These are phyloP conservation scores for Gopherus flavomarginatus DNA, from an alignment of 2,113 vertebrate genomes.

Conservation along the genomic window DNA sequence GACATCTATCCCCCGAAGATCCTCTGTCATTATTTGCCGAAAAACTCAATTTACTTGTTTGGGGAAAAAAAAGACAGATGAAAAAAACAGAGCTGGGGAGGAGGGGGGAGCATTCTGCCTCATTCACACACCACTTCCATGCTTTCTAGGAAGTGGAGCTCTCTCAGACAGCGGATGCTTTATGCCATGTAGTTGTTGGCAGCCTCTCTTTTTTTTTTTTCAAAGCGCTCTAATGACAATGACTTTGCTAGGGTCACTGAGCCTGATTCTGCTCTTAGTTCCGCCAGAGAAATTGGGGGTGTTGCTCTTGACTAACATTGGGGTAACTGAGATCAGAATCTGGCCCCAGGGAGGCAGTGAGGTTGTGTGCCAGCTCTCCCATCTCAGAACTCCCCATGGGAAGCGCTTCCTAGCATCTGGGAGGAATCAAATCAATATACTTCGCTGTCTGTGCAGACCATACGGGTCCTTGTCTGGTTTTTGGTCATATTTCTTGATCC, in stretches of 20 bases:
- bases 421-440: background rate
- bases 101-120: background rate
- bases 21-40: constrained; percentile 60
- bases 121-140: fast-evolving
- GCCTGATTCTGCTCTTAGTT: background rate
- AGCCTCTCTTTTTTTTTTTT: background rate
- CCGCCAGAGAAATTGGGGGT: background rate
- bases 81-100: background rate
- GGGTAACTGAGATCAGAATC: background rate
- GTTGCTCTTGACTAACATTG: background rate
- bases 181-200: background rate
- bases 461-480: background rate
- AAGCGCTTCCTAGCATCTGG: background rate
- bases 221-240: background rate
- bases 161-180: background rate
- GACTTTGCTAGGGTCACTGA: background rate
- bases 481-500: background rate
- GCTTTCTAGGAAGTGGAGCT: background rate
- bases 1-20: constrained; percentile 51
- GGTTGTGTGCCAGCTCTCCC: background rate
- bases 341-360: background rate
- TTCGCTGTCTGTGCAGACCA: background rate
- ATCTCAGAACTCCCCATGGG: background rate
- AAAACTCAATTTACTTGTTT: constrained; percentile 65
- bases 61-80: background rate